A percentile compares a stretch with the other conserved stretches of the same genome.
phyloP scores from a whole-genome alignment of 1,140 invertebrate species.

The Cotesia typhae region DNA sequence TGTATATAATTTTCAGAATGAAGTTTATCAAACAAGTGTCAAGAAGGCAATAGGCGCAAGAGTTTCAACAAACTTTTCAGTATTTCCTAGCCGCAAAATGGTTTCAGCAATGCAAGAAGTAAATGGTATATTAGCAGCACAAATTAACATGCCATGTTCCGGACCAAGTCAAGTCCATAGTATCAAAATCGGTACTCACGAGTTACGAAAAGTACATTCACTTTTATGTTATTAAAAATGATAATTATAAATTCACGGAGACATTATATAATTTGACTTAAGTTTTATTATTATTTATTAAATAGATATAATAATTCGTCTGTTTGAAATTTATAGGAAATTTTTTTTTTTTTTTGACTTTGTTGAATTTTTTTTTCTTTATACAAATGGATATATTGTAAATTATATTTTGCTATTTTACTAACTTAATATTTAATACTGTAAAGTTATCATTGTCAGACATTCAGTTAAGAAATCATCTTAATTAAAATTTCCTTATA shows the following conservation, averaged over 20 bases:
- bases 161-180: slow-evolving; percentile 46
- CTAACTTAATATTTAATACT: slow-evolving; percentile 1
- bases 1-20: slow-evolving; percentile 57
- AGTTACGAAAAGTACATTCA: slow-evolving; percentile 59
- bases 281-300: slow-evolving; percentile 1
- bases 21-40: slow-evolving; percentile 64
- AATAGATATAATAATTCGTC: not conserved
- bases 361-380: not conserved
- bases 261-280: not conserved
- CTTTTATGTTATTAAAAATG: slow-evolving; percentile 56
- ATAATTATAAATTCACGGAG: not conserved
- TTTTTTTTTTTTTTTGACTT: not conserved
- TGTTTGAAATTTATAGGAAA: not conserved
- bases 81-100: slow-evolving; percentile 68
- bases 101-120: slow-evolving; percentile 49
- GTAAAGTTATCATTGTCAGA: no score
- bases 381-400: no score
- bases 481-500: no score
- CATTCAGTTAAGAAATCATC: no score
- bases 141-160: slow-evolving; percentile 57
- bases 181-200: slow-evolving; percentile 55
- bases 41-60: slow-evolving; percentile 63
- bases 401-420: slow-evolving; percentile 31
- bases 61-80: slow-evolving; percentile 66
- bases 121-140: slow-evolving; percentile 48